Evolutionary conservation across 2,797 vertebrate genomes (phyloP).

Genomic region (Coregonus suidteri): DNA sequence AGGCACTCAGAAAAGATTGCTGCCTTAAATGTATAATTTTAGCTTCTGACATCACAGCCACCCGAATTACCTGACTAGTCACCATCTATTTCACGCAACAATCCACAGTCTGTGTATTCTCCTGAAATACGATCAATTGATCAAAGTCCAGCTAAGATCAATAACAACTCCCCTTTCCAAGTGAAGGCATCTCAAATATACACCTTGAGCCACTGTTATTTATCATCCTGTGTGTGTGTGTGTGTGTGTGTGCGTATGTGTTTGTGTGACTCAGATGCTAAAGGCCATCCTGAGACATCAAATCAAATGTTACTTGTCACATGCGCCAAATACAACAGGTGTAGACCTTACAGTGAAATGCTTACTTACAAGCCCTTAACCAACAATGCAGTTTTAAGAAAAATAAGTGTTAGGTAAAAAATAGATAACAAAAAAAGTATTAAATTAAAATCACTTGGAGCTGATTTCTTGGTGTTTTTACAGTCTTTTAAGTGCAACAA

Average conservation of each 20-base stretch:
- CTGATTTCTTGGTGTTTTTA: too few species aligned
- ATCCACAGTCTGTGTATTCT: not conserved
- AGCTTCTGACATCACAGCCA: not conserved
- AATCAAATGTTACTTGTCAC: too few species aligned
- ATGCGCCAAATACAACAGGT: too few species aligned
- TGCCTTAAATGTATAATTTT: not conserved
- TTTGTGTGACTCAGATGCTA: not conserved
- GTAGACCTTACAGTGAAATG: too few species aligned
- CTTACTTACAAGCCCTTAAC: too few species aligned
- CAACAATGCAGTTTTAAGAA: too few species aligned
- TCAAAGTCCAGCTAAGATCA: conserved; percentile 22
- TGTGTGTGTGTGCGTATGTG: not conserved
- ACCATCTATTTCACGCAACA: too few species aligned
- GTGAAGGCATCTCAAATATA: not conserved
- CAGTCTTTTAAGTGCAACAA: too few species aligned
- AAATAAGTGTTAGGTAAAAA: too few species aligned
- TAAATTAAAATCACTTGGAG: too few species aligned
- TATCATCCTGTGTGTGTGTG: not conserved
- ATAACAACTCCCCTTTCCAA: not conserved
- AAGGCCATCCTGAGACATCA: not conserved
- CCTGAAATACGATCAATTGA: conserved; percentile 14
- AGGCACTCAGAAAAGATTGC: not conserved
- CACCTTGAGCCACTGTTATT: too few species aligned
- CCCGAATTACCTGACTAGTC: not conserved
- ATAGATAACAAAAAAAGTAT: too few species aligned